phyloP scores from a whole-genome alignment of 1,140 invertebrate species.

The Leptonema lineaticorne region DNA sequence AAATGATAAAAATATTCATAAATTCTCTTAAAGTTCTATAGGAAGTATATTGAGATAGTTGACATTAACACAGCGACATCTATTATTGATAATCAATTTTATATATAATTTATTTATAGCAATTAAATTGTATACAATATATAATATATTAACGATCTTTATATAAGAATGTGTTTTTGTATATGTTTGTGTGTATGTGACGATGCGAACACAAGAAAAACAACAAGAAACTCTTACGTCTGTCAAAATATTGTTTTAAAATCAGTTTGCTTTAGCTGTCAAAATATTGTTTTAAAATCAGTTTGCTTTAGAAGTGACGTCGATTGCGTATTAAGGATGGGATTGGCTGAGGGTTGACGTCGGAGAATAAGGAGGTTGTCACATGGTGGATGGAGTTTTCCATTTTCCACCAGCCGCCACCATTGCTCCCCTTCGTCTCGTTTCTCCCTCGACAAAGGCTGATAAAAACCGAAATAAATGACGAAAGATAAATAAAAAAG shows the following conservation, averaged over 20 bases:
- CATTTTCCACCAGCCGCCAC: background rate
- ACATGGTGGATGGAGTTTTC: background rate
- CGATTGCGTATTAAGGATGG: background rate
- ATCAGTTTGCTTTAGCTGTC: constrained; percentile 36
- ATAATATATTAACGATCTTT: too few species aligned
- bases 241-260: constrained; percentile 37
- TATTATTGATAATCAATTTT: too few species aligned
- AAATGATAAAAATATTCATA: too few species aligned
- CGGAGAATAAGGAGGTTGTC: background rate
- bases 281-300: constrained; percentile 40
- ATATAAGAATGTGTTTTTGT: background rate
- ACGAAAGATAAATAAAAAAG: constrained; percentile 42
- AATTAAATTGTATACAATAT: too few species aligned
- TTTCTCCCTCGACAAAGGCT: constrained; percentile 27
- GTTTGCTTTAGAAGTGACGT: constrained; percentile 30
- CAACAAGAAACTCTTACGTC: constrained; percentile 19
- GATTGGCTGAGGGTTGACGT: background rate
- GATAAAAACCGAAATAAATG: constrained; percentile 41
- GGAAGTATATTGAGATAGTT: too few species aligned
- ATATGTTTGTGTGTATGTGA: background rate
- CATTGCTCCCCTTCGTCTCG: too few species aligned
- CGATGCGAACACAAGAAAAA: background rate
- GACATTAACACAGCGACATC: too few species aligned
- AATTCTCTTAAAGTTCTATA: too few species aligned
- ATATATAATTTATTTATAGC: too few species aligned